phyloP scores from a whole-genome alignment of 2,797 vertebrate species.

The Artibeus jamaicensis region DNA sequence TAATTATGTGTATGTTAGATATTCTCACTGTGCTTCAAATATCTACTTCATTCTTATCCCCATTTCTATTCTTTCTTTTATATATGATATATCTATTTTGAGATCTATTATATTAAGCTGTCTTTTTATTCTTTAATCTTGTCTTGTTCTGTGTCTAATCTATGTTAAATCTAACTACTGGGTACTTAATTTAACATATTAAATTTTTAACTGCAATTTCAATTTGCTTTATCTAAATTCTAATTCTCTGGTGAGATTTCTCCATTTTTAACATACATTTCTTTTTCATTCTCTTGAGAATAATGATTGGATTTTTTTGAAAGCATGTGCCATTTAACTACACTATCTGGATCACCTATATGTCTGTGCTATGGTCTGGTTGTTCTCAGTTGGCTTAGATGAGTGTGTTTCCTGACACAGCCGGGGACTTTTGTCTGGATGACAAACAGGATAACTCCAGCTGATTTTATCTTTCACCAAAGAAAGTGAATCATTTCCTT shows the following conservation, averaged over 20 bases:
- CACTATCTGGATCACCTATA: neutral
- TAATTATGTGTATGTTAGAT: neutral
- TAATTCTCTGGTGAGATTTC: neutral
- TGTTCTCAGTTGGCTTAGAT: neutral
- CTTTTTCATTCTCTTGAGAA: neutral
- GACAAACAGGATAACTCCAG: neutral
- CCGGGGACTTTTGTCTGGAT: neutral
- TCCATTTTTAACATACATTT: neutral
- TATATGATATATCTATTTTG: neutral
- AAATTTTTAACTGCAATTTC: conserved; percentile 9
- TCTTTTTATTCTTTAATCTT: neutral
- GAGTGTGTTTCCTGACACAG: neutral
- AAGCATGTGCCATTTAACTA: neutral
- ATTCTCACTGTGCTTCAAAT: neutral
- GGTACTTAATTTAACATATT: neutral
- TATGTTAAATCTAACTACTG: neutral
- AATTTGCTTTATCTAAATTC: neutral
- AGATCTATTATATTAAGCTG: neutral
- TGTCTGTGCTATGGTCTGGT: neutral
- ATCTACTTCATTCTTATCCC: neutral
- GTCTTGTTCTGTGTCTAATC: neutral
- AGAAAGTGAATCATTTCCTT: neutral
- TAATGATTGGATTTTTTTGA: neutral
- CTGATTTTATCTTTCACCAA: neutral
- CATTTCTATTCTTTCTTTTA: neutral